A percentile compares a stretch with the other conserved stretches of the same genome.
Evolutionary conservation across 1,140 invertebrate genomes (phyloP).

Genomic region (Tetraneura akinire): DNA sequence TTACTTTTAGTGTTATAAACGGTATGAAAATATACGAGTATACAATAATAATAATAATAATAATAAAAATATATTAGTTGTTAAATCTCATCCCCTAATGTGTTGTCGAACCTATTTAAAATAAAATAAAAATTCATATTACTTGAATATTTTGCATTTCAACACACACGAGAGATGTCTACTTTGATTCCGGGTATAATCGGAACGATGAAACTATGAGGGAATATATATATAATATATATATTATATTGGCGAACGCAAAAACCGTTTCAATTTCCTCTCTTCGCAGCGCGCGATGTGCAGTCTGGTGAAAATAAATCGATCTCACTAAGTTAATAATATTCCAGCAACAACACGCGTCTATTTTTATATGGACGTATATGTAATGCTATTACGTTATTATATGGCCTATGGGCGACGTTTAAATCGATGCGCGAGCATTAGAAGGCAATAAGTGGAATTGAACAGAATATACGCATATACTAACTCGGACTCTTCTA

Average conservation of each 20-base stretch:
- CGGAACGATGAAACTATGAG: too few species aligned
- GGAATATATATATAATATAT: not conserved
- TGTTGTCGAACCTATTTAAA: too few species aligned
- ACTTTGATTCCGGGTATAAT: too few species aligned
- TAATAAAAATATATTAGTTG: too few species aligned
- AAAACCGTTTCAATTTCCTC: slow-evolving; percentile 31
- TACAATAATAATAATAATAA: too few species aligned
- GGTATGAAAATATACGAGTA: too few species aligned
- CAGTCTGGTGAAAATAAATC: slow-evolving; percentile 24
- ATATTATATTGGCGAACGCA: not conserved
- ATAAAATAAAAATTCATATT: not conserved
- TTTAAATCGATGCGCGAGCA: slow-evolving; percentile 45
- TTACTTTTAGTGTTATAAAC: too few species aligned
- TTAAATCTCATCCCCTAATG: too few species aligned
- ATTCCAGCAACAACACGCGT: slow-evolving; percentile 36
- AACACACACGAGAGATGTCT: too few species aligned
- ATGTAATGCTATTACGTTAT: slow-evolving; percentile 42
- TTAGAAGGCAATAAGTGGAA: slow-evolving; percentile 47
- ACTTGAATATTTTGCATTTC: too few species aligned
- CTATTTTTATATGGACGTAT: slow-evolving; percentile 20
- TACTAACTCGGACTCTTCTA: slow-evolving; percentile 11
- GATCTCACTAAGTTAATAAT: slow-evolving; percentile 46
- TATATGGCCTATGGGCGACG: slow-evolving; percentile 27
- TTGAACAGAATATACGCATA: slow-evolving; percentile 14
- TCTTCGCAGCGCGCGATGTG: not conserved